phyloP scores from a whole-genome alignment of 2,113 vertebrate genomes.

The Mus pahari region DNA sequence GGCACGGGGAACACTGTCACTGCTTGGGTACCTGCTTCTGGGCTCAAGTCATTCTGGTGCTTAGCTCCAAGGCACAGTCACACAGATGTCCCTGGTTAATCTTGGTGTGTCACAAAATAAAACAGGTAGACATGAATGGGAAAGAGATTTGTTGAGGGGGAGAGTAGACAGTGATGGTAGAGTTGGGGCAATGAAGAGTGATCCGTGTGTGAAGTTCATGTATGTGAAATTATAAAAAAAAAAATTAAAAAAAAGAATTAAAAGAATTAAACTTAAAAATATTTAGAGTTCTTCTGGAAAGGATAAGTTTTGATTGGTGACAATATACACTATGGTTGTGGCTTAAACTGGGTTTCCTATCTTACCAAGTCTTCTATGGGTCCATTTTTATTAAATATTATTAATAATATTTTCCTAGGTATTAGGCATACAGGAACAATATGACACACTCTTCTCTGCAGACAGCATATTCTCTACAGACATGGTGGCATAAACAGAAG shows the following conservation, averaged over 20 bases:
- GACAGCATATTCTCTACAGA: background rate
- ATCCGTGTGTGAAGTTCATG: background rate
- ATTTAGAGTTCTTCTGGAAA: conserved; percentile 11
- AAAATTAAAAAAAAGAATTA: background rate
- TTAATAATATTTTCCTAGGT: background rate
- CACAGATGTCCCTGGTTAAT: background rate
- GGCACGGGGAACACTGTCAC: background rate
- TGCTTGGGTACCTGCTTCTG: background rate
- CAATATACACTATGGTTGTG: too few relatives aligned
- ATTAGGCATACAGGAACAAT: background rate
- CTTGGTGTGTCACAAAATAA: background rate
- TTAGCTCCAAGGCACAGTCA: background rate
- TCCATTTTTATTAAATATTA: background rate
- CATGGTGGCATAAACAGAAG: background rate
- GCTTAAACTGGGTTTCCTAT: background rate
- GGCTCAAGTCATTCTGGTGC: too few relatives aligned
- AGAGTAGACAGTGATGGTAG: background rate
- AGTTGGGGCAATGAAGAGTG: background rate
- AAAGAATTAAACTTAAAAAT: background rate
- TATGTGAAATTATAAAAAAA: background rate
- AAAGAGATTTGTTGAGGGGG: background rate
- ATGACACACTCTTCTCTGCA: background rate
- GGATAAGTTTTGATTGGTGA: background rate
- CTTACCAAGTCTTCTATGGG: background rate
- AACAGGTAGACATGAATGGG: background rate